Percentiles rank a stretch among this genome's conserved stretches.
phyloP scores from a whole-genome alignment of 1,140 invertebrate species.

The Drosophila guanche region DNA sequence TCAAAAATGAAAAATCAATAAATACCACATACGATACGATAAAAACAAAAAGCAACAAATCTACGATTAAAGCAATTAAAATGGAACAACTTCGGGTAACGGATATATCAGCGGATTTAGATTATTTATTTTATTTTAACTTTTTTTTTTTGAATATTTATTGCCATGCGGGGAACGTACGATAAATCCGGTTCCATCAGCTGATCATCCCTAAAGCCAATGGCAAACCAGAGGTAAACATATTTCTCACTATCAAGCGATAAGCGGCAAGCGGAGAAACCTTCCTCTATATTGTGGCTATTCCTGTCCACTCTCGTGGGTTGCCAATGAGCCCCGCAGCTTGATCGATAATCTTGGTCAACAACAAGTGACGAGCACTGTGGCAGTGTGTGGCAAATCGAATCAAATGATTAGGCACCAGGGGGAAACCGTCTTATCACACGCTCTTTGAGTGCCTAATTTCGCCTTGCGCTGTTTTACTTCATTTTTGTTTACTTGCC shows the following conservation, averaged over 20 bases:
- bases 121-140: too few species aligned
- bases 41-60: background rate
- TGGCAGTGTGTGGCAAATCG: too few species aligned
- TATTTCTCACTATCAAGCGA: slow-evolving; percentile 27
- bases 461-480: slow-evolving; percentile 18
- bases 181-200: slow-evolving; percentile 23
- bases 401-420: too few species aligned
- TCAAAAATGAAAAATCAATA: too few species aligned
- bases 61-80: background rate
- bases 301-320: background rate
- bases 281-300: slow-evolving; percentile 25
- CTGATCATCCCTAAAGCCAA: slow-evolving; percentile 6
- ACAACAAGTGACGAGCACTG: too few species aligned
- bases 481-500: slow-evolving; percentile 21
- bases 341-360: too few species aligned
- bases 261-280: slow-evolving; percentile 13
- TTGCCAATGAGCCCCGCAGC: too few species aligned
- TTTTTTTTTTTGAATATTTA: background rate
- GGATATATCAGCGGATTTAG: slow-evolving; percentile 18
- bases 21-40: slow-evolving; percentile 36
- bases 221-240: slow-evolving; percentile 20
- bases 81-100: background rate
- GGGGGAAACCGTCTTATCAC: slow-evolving; percentile 36
- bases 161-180: background rate
- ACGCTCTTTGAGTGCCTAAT: slow-evolving; percentile 9